Conservation (phyloP, 2,888 invertebrate species). For the Candidula unifasciata region DNA sequence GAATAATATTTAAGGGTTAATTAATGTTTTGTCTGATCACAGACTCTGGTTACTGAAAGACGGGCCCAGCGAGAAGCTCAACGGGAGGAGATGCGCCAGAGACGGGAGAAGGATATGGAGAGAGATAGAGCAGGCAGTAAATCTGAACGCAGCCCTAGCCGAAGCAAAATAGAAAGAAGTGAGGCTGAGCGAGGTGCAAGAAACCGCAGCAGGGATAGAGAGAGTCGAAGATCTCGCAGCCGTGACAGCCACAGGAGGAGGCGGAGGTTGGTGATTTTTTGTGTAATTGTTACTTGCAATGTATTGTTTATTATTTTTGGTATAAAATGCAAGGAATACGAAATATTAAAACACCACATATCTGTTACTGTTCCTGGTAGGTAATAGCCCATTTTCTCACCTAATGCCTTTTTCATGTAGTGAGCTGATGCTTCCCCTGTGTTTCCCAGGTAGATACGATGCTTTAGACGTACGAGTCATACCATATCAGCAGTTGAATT, state of each 20-base stretch:
- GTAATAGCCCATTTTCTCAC: too few species aligned
- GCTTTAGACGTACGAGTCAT: too few species aligned
- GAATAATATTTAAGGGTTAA: not conserved
- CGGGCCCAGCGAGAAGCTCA: constrained; percentile 74
- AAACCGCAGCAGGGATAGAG: constrained; percentile 45
- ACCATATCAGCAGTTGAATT: too few species aligned
- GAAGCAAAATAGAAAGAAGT: constrained; percentile 59
- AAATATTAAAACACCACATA: too few species aligned
- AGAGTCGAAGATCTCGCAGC: constrained; percentile 62
- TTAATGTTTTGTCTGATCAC: constrained; percentile 5
- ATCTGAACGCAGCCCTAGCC: constrained; percentile 60
- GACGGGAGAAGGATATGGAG: constrained; percentile 75
- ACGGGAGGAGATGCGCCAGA: constrained; percentile 76
- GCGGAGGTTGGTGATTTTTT: constrained; percentile 44
- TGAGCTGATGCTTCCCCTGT: too few species aligned
- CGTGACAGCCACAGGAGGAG: constrained; percentile 54
- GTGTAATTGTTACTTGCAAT: too few species aligned
- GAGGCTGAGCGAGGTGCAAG: constrained; percentile 48
- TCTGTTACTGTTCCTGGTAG: too few species aligned
- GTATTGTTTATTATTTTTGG: too few species aligned
- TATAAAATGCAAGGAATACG: too few species aligned
- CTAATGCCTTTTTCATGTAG: too few species aligned
- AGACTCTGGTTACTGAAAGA: constrained; percentile 75
- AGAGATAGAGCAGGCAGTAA: constrained; percentile 45
- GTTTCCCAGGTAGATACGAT: too few species aligned